phyloP scores from a whole-genome alignment of 1,140 invertebrate species.

The Subanguina moxae region DNA sequence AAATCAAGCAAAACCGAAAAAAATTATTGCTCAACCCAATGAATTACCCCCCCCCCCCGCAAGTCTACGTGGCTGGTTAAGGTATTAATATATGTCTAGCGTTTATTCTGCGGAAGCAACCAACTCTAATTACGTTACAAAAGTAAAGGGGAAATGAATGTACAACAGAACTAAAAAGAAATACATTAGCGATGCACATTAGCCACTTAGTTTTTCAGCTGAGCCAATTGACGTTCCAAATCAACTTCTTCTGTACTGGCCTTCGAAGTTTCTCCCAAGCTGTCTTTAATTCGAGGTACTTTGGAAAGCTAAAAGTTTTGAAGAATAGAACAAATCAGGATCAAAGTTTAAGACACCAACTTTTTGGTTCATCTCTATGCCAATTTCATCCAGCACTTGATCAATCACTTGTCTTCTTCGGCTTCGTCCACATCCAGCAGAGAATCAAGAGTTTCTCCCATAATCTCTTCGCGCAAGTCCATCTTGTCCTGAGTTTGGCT shows the following conservation, averaged over 20 bases:
- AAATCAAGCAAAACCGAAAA: too few species aligned
- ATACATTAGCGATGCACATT: too few species aligned
- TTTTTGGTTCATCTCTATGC: conserved; percentile 85
- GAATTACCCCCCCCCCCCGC: too few species aligned
- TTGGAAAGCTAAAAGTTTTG: background rate
- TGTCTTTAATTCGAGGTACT: background rate
- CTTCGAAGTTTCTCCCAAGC: background rate
- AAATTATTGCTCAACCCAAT: too few species aligned
- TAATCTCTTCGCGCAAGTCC: conserved; percentile 91
- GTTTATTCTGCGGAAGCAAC: too few species aligned
- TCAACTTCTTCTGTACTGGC: conserved; percentile 12
- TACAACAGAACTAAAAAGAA: background rate
- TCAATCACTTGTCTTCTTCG: conserved; percentile 79
- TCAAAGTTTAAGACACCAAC: conserved; percentile 60
- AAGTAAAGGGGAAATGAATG: background rate
- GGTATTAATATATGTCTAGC: too few species aligned
- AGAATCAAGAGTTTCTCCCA: conserved; percentile 83
- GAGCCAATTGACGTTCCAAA: conserved; percentile 17
- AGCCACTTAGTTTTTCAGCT: conserved; percentile 6
- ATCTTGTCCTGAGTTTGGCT: conserved; percentile 76
- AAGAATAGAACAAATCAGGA: background rate
- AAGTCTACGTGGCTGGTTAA: too few species aligned
- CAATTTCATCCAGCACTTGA: conserved; percentile 87
- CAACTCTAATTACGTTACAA: too few species aligned
- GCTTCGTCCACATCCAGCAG: conserved; percentile 83